phyloP scores from a whole-genome alignment of 2,888 invertebrate genomes.

The Alsophila aescularia region DNA sequence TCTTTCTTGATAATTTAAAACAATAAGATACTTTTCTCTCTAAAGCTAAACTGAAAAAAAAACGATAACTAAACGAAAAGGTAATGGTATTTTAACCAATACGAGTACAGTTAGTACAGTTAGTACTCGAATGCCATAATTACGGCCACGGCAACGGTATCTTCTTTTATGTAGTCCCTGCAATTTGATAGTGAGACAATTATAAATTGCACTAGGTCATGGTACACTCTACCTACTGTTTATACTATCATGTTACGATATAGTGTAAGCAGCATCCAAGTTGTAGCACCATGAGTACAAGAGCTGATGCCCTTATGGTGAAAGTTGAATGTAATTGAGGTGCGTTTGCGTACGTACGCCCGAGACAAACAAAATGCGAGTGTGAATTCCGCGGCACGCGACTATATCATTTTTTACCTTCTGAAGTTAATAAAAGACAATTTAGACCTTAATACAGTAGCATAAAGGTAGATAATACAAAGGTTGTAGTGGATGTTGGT shows the following conservation, averaged over 20 bases:
- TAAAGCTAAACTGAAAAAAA: too few species aligned
- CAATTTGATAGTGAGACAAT: conserved; percentile 2
- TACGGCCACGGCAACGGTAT: neutral
- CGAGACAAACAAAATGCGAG: conserved; percentile 60
- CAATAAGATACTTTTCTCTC: too few species aligned
- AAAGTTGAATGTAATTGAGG: conserved; percentile 74
- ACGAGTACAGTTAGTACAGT: too few species aligned
- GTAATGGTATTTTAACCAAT: too few species aligned
- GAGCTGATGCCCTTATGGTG: conserved; percentile 72
- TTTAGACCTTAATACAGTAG: conserved; percentile 45
- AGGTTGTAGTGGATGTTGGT: conserved; percentile 38
- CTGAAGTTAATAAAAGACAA: conserved; percentile 39
- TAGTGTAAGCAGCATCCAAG: conserved; percentile 32
- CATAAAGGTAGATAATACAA: conserved; percentile 47
- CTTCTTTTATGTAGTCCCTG: conserved; percentile 9
- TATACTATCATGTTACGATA: conserved; percentile 9
- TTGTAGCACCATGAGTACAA: conserved; percentile 34
- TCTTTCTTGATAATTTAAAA: too few species aligned
- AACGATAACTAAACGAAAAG: too few species aligned
- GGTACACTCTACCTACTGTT: conserved; percentile 1
- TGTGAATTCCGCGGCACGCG: conserved; percentile 52
- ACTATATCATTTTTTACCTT: conserved; percentile 54
- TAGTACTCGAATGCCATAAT: neutral
- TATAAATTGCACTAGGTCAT: conserved; percentile 8
- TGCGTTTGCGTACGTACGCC: conserved; percentile 60